Base-by-base conservation (phyloP, 2,797 vertebrate genomes). In the Phoxinus dragarum region DNA sequence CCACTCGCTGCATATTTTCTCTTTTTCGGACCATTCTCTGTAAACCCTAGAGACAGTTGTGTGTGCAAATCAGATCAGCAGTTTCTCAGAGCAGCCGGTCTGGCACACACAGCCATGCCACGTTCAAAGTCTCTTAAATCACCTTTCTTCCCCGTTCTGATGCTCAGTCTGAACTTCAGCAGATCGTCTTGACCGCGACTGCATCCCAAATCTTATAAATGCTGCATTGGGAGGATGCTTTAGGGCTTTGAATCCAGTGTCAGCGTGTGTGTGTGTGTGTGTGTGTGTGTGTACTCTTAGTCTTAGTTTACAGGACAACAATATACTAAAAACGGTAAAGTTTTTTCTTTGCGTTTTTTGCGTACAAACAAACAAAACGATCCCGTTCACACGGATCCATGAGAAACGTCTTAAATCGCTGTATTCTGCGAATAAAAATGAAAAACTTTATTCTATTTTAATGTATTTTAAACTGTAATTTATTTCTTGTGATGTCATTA, bases 201-300 rank as follows among this genome's bases (percentile, higher is more conserved):
- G 23, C 23, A 59, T 59, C 23, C 4, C 9, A 59, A n/a, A 59
- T n/a, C 23, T 1, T 47, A 47, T 16, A 47, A 47, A 14, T 5
- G 12, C 44, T 47, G 49, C 49, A 6, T 10, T 59, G 1, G 0
- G 3, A 59, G 56, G 56, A 23, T 23, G 3, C 9, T 11, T 23
- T 23, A 56, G 23, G 54, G 21, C 1, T 59, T 9, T 0, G 0
- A 59, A n/a, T 59, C 21, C 23, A 59, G 4, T n/a, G 54, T 27
- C 27, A 27, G 27, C 27, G 36, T 38, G 1, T 38, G 36, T 5
- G 36, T 38, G 0, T 38, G 36, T 38, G 36, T 38, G 5, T 38
- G 0, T 5, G 0, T 5, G 5, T 5, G 6, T 1, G 5, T 1
- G 6, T 38, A 6, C 40, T 2, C 40, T 40, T 44, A 44, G 10